Evolutionary conservation across 2,888 invertebrate genomes (phyloP).

Genomic region (Ormyrus labotus): DNA sequence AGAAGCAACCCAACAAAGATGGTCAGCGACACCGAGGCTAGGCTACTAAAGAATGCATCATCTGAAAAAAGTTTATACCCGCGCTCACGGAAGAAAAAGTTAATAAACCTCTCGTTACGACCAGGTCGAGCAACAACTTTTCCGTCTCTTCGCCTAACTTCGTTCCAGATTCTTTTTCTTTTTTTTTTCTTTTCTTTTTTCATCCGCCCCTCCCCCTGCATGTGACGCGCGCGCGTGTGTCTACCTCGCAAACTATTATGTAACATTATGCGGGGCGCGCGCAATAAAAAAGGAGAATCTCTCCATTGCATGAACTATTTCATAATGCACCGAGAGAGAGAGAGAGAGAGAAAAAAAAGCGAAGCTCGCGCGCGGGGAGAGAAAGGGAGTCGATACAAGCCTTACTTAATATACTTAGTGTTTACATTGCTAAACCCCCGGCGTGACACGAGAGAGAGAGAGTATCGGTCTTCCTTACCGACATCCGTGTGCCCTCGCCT

Average conservation of each 20-base stretch:
- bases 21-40: too few species aligned
- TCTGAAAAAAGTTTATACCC: slow-evolving; percentile 1
- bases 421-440: slow-evolving; percentile 47
- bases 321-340: slow-evolving; percentile 36
- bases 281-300: slow-evolving; percentile 9
- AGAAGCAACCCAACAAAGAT: too few species aligned
- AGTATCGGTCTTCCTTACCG: slow-evolving; percentile 34
- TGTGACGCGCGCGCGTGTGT: too few species aligned
- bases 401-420: slow-evolving; percentile 47
- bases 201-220: background rate
- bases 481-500: background rate
- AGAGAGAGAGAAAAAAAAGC: slow-evolving; percentile 11
- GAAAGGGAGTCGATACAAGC: slow-evolving; percentile 27
- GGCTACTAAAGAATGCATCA: background rate
- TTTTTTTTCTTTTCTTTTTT: background rate
- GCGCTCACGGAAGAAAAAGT: background rate
- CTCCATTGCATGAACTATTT: slow-evolving; percentile 45
- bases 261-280: background rate
- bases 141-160: slow-evolving; percentile 21
- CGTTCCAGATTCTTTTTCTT: slow-evolving; percentile 22
- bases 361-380: background rate
- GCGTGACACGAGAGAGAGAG: slow-evolving; percentile 20
- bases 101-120: slow-evolving; percentile 17
- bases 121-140: background rate
- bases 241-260: slow-evolving; percentile 18